Base-by-base conservation (phyloP, 2,888 invertebrate genomes). In the Pseudococcus jackbeardsleyi region DNA sequence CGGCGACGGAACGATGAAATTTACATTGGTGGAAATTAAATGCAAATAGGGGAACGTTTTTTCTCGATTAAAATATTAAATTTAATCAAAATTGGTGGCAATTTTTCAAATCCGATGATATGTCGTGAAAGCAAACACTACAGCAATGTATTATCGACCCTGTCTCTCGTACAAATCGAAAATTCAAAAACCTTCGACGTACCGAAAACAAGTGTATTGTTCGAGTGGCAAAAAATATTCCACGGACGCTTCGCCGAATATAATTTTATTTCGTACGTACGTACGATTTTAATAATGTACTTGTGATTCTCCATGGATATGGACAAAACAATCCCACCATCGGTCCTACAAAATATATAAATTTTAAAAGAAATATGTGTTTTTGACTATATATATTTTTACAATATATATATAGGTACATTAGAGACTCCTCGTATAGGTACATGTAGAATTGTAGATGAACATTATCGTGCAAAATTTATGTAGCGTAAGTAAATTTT, bases 361-460 rank as follows among this genome's bases (percentile, higher is more conserved):
- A 82, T 82, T 82, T 82, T 82, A 82, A 82, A 82, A 82, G 79
- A 82, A 82, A 82, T 82, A 82, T 82, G 79, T 82, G 79, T 46
- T 82, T 82, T 82, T 82, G 79, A 82, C 79, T 82, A 82, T 46
- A 19, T 1, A 15, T 72, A 72, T 4, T 0, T 7, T 39, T 15
- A 59, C n/a, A 79, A 79, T 42, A 82, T 46, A 46, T 82, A 46
- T 82, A 82, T 79, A 33, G 1, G 26, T 33, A 82, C 79, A 19
- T 82, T 82, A 46, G 79, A 46, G 46, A 82, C 79, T 46, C 19
- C 79, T 11, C 46, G 46, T 82, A 64, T 6, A 59, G n/a, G n/a
- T n/a, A n/a, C n/a, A n/a, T n/a, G n/a, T n/a, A n/a, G n/a, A n/a
- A n/a, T n/a, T 59, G 42, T 59, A 50, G 50, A 42, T 42, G 50